Conservation (phyloP, 2,888 invertebrate species). For the Fragum sueziense region DNA sequence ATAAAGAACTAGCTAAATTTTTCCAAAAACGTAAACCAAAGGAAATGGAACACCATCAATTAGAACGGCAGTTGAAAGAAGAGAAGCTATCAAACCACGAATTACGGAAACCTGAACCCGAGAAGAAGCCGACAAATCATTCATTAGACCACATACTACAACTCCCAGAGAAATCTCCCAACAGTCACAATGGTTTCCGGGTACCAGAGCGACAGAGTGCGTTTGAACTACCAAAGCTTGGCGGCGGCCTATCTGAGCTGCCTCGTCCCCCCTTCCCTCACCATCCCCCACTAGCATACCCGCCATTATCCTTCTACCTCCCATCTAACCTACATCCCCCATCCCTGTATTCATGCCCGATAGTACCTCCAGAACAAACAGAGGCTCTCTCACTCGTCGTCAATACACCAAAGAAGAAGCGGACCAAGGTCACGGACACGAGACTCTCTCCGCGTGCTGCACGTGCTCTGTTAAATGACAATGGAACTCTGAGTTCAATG, state of each 20-base stretch:
- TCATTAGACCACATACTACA: slow-evolving; percentile 59
- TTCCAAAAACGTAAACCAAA: slow-evolving; percentile 63
- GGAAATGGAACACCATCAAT: slow-evolving; percentile 37
- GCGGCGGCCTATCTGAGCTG: slow-evolving; percentile 63
- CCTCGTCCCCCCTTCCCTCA: slow-evolving; percentile 74
- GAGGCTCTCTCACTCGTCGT: slow-evolving; percentile 97
- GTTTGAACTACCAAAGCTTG: slow-evolving; percentile 69
- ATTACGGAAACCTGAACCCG: slow-evolving; percentile 38
- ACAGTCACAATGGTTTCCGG: slow-evolving; percentile 38
- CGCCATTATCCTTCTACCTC: slow-evolving; percentile 86
- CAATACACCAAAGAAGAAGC: slow-evolving; percentile 95
- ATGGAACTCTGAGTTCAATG: slow-evolving; percentile 62
- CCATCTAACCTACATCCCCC: slow-evolving; percentile 70
- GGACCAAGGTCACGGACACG: slow-evolving; percentile 93
- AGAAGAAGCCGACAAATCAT: slow-evolving; percentile 60
- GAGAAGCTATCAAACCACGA: slow-evolving; percentile 38
- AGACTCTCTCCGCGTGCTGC: slow-evolving; percentile 80
- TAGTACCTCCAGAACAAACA: slow-evolving; percentile 78
- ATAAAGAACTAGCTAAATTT: slow-evolving; percentile 69
- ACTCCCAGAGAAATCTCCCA: slow-evolving; percentile 46
- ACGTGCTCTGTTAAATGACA: slow-evolving; percentile 78
- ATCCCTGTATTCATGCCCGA: slow-evolving; percentile 67
- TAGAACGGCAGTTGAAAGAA: slow-evolving; percentile 45
- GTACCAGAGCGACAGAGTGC: slow-evolving; percentile 66
- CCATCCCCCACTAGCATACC: slow-evolving; percentile 77